Base-by-base conservation (phyloP, 23 tunicate genomes). In the Halocynthia roretzi region DNA sequence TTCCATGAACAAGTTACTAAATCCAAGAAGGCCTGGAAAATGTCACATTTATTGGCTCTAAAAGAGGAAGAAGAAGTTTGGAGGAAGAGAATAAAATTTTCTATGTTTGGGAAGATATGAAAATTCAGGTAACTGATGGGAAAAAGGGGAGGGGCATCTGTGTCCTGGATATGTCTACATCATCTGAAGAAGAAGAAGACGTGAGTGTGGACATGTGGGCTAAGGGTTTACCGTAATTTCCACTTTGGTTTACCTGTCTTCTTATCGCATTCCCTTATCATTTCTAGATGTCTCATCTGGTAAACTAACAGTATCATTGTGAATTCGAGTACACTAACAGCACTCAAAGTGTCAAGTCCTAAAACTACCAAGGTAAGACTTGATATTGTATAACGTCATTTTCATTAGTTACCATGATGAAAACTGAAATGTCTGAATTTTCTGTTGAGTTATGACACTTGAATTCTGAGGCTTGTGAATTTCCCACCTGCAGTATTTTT, bases 1-100 rank as follows among this genome's bases (percentile, higher is more conserved):
- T 68, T 48, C 21, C 77, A 92, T 92, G 81, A 62, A 10, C 70
- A 82, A 61, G 88, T 92, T 8, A 87, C 82, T 40, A 77, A 76
- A 58, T 83, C 98, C n/a, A 92, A 92, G 84, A 81, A 86, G 73
- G 88, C 86, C 18, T 92, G 93, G 98, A 81, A 92, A 82, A 71
- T 92, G 52, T 71, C 80, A 12, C 98, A 92, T 58, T 66, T 92
- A 68, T 66, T 92, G 84, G 85, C 84, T 23, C 80, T 86, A 52
- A 92, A 92, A 70, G 92, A 92, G 55, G 92, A 92, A 60, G 92
- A 92, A 68, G 98, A 92, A 74, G 68, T 87, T 53, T 71, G 79
- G 81, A 81, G 76, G 40, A 92, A 86, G 73, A 92, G 78, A 52
- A 92, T 86, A 50, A 92, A 92, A 76, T 86, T 92, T 54, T 92